Conservation (phyloP, 2,113 vertebrate genomes). For the Ranitomeya variabilis region DNA sequence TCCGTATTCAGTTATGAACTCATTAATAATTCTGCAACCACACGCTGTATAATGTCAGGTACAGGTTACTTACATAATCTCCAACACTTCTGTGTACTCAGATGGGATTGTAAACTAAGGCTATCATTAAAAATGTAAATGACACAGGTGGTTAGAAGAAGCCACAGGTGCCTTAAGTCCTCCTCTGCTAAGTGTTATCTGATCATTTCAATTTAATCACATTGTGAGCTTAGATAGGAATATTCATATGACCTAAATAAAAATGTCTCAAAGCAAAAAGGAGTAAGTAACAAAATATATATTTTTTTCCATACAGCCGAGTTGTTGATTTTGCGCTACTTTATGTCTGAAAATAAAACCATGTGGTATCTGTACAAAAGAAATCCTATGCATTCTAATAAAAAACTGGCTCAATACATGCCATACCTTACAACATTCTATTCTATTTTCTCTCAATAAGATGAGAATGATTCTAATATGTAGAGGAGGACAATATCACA, state of each 20-base stretch:
- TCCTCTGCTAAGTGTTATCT: neutral
- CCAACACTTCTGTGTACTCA: neutral
- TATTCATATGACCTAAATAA: neutral
- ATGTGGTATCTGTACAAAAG: no score
- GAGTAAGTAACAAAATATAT: neutral
- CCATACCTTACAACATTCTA: no score
- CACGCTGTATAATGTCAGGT: neutral
- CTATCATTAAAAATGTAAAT: neutral
- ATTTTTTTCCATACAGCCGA: neutral
- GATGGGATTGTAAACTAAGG: neutral
- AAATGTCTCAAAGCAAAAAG: neutral
- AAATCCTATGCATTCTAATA: no score
- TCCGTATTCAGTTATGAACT: neutral
- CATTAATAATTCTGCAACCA: conserved; percentile 4
- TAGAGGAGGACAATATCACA: no score
- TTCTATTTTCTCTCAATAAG: no score
- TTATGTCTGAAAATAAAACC: no score
- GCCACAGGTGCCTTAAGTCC: neutral
- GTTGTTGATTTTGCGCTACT: no score
- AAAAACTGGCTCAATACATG: no score
- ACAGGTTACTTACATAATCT: conserved; percentile 2
- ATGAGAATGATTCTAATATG: no score
- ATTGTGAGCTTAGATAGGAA: neutral
- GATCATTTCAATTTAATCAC: neutral
- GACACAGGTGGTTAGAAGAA: neutral